phyloP scores from a whole-genome alignment of 2,113 vertebrate species.

The Nymphicus hollandicus region DNA sequence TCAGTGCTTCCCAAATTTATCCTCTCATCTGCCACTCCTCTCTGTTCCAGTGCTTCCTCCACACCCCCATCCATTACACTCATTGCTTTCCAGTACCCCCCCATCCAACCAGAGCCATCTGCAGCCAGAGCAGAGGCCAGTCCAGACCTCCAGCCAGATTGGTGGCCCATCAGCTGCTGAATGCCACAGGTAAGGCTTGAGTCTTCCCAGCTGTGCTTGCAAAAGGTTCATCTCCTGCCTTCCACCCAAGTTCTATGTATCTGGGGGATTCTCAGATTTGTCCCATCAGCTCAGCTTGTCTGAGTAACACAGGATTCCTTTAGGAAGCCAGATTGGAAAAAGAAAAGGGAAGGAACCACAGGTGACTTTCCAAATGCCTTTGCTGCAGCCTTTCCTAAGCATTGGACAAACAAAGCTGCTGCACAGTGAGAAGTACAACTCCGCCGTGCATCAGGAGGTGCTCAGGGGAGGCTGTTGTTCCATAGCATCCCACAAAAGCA shows the following conservation, averaged over 20 bases:
- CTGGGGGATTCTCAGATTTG: too few relatives aligned
- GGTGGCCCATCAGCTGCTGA: not conserved
- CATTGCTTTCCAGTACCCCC: not conserved
- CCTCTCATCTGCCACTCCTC: not conserved
- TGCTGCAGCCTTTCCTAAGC: not conserved
- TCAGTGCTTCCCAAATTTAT: not conserved
- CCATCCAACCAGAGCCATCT: not conserved
- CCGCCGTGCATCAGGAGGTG: not conserved
- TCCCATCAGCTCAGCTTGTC: not conserved
- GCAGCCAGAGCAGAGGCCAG: accelerated
- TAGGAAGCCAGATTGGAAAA: not conserved
- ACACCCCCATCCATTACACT: not conserved
- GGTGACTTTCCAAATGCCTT: not conserved
- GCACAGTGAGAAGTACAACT: not conserved
- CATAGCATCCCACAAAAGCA: accelerated
- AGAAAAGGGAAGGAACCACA: not conserved
- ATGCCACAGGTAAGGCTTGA: accelerated
- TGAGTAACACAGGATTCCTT: not conserved
- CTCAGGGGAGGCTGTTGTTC: not conserved
- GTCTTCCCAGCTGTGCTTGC: not conserved
- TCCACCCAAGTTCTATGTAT: not conserved
- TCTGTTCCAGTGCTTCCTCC: not conserved
- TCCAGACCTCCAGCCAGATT: accelerated
- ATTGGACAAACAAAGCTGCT: not conserved
- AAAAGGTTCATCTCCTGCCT: not conserved